Evolutionary conservation across 2,797 vertebrate species (phyloP).

Genomic region (Pelochelys cantorii): DNA sequence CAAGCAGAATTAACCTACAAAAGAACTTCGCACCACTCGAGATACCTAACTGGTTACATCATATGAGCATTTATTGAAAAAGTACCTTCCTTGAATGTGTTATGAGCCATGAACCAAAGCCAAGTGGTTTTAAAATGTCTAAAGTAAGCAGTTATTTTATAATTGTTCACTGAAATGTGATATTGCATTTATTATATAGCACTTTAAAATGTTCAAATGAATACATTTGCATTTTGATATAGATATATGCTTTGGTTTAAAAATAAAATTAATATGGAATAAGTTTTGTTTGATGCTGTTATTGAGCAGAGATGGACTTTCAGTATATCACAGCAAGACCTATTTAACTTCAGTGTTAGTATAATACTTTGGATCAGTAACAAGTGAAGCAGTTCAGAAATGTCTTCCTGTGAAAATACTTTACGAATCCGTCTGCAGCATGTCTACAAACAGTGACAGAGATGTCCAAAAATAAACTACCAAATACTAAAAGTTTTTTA

Average conservation of each 20-base stretch:
- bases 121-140: conserved; percentile 37
- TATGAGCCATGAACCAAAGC: conserved; percentile 48
- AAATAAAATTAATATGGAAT: conserved; percentile 40
- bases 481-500: background rate
- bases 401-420: conserved; percentile 32
- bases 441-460: background rate
- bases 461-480: background rate
- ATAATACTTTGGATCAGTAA: conserved; percentile 26
- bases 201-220: conserved; percentile 30
- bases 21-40: background rate
- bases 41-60: background rate
- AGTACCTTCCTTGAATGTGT: conserved; percentile 37
- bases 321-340: background rate
- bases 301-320: background rate
- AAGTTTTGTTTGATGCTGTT: background rate
- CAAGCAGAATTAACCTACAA: conserved; percentile 8
- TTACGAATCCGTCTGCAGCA: conserved; percentile 4
- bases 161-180: conserved; percentile 46
- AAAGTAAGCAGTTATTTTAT: conserved; percentile 31
- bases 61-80: conserved; percentile 31
- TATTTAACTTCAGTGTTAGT: background rate
- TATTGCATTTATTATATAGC: conserved; percentile 44
- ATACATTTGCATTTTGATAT: conserved; percentile 2
- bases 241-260: conserved; percentile 22
- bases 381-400: conserved; percentile 6